Evolutionary conservation across 2,888 invertebrate genomes (phyloP).

Genomic region (Epinotia ramella): DNA sequence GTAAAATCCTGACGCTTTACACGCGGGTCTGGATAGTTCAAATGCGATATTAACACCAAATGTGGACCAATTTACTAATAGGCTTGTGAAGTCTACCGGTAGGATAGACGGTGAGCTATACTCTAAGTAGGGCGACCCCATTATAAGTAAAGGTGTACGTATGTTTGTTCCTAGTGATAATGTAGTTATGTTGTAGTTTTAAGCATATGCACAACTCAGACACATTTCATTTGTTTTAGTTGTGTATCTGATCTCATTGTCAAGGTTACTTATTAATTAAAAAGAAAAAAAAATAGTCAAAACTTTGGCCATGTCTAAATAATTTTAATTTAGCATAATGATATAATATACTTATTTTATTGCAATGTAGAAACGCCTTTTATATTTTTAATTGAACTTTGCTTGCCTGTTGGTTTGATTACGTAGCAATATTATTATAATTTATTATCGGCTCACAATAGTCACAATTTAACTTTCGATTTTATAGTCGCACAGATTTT

Average conservation of each 20-base stretch:
- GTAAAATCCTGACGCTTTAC: conserved; percentile 9
- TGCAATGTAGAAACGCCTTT: conserved; percentile 8
- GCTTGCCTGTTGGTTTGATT: not conserved
- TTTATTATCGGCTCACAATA: conserved; percentile 1
- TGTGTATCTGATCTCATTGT: conserved; percentile 39
- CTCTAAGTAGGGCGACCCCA: conserved; percentile 11
- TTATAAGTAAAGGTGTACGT: no score
- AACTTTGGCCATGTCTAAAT: conserved; percentile 33
- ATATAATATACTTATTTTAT: conserved; percentile 17
- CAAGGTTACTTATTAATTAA: conserved; percentile 24
- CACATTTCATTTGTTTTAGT: conserved; percentile 27
- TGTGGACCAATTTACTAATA: conserved; percentile 16
- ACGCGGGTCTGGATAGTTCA: not conserved
- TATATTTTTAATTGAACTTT: not conserved
- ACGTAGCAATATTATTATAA: not conserved
- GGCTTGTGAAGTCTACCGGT: conserved; percentile 8
- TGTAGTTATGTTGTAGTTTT: conserved; percentile 27
- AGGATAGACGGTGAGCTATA: conserved; percentile 9
- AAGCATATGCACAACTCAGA: conserved; percentile 18
- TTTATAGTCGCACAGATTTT: not conserved
- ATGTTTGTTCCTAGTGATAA: conserved; percentile 27
- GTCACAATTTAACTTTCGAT: not conserved
- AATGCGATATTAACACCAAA: conserved; percentile 23
- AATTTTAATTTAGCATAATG: conserved; percentile 28
- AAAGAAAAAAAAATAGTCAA: conserved; percentile 16